phyloP scores from a whole-genome alignment of 1,140 invertebrate species.

The Adoxophyes honmai region DNA sequence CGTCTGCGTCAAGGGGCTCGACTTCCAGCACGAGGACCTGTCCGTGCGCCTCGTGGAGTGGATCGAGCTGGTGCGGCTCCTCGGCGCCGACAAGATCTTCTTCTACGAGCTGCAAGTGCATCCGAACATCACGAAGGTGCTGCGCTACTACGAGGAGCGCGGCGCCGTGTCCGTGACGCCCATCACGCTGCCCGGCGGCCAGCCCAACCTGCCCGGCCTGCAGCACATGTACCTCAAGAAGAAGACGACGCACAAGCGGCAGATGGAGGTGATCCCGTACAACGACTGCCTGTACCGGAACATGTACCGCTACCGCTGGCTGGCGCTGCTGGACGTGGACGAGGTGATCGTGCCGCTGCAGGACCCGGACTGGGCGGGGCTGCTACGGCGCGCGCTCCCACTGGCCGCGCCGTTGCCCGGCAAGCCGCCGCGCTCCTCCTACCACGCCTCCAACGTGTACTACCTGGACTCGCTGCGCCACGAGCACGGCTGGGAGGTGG shows the following conservation, averaged over 20 bases:
- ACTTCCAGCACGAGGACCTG: slow-evolving; percentile 94
- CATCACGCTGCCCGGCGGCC: slow-evolving; percentile 92
- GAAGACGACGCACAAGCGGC: slow-evolving; percentile 93
- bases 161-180: slow-evolving; percentile 91
- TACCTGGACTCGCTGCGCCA: slow-evolving; percentile 94
- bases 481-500: slow-evolving; percentile 88
- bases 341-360: slow-evolving; percentile 96
- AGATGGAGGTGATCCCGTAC: slow-evolving; percentile 97
- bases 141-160: slow-evolving; percentile 87
- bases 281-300: slow-evolving; percentile 98
- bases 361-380: slow-evolving; percentile 85
- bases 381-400: slow-evolving; percentile 86
- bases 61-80: slow-evolving; percentile 91
- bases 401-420: slow-evolving; percentile 87
- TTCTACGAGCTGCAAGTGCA: slow-evolving; percentile 95
- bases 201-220: slow-evolving; percentile 92
- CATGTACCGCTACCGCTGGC: slow-evolving; percentile 93
- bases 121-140: slow-evolving; percentile 92
- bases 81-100: slow-evolving; percentile 95
- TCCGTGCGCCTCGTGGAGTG: slow-evolving; percentile 95
- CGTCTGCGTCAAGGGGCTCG: slow-evolving; percentile 95
- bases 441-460: slow-evolving; percentile 96
- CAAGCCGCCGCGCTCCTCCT: slow-evolving; percentile 85
- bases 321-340: slow-evolving; percentile 94
- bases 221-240: slow-evolving; percentile 93